These are phyloP conservation scores for Siniperca scherzeri DNA, from an alignment of 2,797 vertebrate species.

Conservation along the genomic window DNA sequence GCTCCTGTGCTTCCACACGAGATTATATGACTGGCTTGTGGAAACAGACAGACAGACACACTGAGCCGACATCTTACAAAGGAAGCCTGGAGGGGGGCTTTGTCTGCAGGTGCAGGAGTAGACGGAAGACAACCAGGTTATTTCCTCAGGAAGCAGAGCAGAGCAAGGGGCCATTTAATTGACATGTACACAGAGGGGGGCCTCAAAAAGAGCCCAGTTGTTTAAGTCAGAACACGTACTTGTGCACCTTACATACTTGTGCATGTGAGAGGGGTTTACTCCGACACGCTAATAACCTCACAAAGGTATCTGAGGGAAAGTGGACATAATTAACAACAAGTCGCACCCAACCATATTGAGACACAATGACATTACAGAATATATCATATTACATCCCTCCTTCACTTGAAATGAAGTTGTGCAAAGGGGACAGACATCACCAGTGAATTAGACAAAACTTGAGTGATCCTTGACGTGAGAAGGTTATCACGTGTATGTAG, in stretches of 20 bases:
- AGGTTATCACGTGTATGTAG: not conserved
- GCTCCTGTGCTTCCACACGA: slow-evolving; percentile 21
- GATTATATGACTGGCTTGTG: slow-evolving; percentile 24
- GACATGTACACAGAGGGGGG: slow-evolving; percentile 25
- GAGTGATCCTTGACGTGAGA: not conserved
- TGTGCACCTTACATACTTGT: not conserved
- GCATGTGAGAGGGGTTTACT: slow-evolving; percentile 17
- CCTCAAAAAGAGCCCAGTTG: slow-evolving; percentile 6
- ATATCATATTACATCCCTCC: not conserved
- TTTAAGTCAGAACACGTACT: too few species aligned
- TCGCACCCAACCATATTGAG: not conserved
- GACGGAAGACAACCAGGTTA: slow-evolving; percentile 58
- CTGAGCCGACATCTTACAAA: slow-evolving; percentile 38
- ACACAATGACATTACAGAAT: not conserved
- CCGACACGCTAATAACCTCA: slow-evolving; percentile 39
- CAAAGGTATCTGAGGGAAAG: slow-evolving; percentile 33
- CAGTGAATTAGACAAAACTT: not conserved
- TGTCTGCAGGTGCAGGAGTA: slow-evolving; percentile 71
- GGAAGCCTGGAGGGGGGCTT: slow-evolving; percentile 51
- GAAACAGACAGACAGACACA: slow-evolving; percentile 32
- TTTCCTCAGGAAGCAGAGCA: slow-evolving; percentile 66
- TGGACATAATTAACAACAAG: slow-evolving; percentile 16
- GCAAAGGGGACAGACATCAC: not conserved
- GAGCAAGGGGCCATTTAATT: slow-evolving; percentile 51
- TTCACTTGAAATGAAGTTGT: not conserved